These are phyloP conservation scores for Sebastes dallii DNA, from an alignment of 2,797 vertebrate species.

Conservation along the genomic window DNA sequence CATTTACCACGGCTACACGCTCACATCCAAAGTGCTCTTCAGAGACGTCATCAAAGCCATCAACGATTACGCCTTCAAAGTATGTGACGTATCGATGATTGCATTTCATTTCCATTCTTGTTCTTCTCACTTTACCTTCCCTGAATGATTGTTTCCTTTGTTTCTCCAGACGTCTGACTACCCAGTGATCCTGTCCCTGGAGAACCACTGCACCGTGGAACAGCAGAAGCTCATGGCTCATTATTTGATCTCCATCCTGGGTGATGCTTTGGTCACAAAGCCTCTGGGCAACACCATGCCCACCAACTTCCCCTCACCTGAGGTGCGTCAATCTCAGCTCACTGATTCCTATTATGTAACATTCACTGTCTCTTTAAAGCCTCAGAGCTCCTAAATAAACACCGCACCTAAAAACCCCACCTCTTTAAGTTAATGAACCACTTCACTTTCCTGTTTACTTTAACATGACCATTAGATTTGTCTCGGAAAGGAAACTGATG, in stretches of 20 bases:
- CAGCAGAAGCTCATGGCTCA: constrained; percentile 93
- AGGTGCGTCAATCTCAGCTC: constrained; percentile 78
- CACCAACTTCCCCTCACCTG: constrained; percentile 88
- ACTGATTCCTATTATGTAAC: not conserved
- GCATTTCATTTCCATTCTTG: not conserved
- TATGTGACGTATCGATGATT: constrained; percentile 59
- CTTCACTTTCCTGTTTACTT: constrained; percentile 46
- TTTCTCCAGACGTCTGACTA: constrained; percentile 88
- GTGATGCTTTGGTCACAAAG: constrained; percentile 84
- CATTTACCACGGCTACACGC: constrained; percentile 95
- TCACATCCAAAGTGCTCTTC: constrained; percentile 96
- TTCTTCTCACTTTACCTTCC: not conserved
- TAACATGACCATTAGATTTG: constrained; percentile 6
- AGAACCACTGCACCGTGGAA: constrained; percentile 93
- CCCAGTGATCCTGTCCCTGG: constrained; percentile 95
- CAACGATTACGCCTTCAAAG: constrained; percentile 94
- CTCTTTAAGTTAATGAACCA: constrained; percentile 10
- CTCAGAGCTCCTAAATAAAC: not conserved
- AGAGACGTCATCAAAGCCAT: constrained; percentile 91
- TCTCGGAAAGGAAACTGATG: constrained; percentile 14
- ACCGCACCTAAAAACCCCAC: constrained; percentile 18
- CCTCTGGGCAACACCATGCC: constrained; percentile 82
- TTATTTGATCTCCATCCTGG: constrained; percentile 87
- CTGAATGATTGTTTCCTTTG: not conserved
- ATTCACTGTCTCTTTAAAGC: not conserved